Evolutionary conservation across 2,113 vertebrate genomes (phyloP).

Genomic region (Pagrus major): DNA sequence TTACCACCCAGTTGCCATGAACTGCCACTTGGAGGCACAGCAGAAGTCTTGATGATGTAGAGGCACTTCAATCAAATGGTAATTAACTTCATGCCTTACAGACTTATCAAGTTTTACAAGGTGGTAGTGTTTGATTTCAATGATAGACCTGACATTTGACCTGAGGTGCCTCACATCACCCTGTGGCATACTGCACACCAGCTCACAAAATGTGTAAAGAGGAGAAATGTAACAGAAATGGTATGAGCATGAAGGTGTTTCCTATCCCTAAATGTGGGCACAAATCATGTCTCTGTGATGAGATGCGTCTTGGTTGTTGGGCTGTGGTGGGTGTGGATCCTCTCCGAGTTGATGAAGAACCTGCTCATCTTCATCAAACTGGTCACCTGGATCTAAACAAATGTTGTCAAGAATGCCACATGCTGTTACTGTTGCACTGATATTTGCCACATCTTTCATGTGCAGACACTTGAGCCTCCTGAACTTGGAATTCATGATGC

Average conservation of each 20-base stretch:
- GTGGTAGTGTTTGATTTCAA: neutral
- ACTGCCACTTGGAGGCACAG: no score
- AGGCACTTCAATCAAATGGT: no score
- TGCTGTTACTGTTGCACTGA: neutral
- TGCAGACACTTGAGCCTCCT: no score
- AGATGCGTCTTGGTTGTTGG: no score
- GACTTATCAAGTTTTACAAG: neutral
- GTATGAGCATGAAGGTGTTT: neutral
- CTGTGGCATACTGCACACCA: no score
- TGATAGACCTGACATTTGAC: neutral
- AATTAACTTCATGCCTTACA: neutral
- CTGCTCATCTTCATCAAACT: neutral
- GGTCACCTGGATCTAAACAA: neutral
- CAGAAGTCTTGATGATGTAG: no score
- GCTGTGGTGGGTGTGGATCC: neutral
- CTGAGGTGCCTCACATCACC: neutral
- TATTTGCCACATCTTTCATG: neutral
- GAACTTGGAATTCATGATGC: neutral
- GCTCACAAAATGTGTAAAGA: no score
- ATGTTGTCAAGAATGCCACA: neutral
- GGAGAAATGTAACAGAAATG: neutral
- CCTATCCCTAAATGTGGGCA: neutral
- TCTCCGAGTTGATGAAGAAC: neutral
- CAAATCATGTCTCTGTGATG: neutral
- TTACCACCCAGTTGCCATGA: no score